Evolutionary conservation across 2,113 vertebrate species (phyloP).

Genomic region (Chaetodon auriga): DNA sequence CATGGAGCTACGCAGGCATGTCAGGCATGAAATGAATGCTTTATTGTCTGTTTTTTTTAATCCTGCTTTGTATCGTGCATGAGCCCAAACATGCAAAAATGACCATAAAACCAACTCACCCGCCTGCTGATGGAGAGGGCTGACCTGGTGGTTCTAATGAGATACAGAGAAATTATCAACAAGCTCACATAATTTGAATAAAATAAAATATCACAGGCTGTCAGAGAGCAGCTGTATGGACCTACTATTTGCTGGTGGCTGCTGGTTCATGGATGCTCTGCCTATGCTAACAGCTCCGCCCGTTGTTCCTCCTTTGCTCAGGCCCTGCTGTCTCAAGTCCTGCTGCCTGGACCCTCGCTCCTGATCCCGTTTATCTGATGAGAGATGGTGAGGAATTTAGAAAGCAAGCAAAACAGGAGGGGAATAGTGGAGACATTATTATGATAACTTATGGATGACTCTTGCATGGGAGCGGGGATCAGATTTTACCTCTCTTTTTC

Average conservation of each 20-base stretch:
- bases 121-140: conserved; percentile 82
- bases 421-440: background rate
- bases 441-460: background rate
- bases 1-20: background rate
- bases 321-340: conserved; percentile 79
- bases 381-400: background rate
- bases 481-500: conserved; percentile 90
- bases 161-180: conserved; percentile 15
- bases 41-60: background rate
- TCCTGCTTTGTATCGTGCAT: background rate
- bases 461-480: background rate
- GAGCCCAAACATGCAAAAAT: background rate
- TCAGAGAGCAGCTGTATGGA: background rate
- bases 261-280: conserved; percentile 62
- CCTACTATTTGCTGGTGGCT: conserved; percentile 48
- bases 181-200: background rate
- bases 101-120: conserved; percentile 82
- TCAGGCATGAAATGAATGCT: background rate
- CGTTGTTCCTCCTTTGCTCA: conserved; percentile 58
- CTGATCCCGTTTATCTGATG: conserved; percentile 91
- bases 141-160: conserved; percentile 83
- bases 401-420: background rate
- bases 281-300: conserved; percentile 40
- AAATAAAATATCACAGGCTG: background rate
- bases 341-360: conserved; percentile 89